Percentiles rank a stretch among this genome's conserved stretches.
Conservation (phyloP, 2,888 invertebrate species). For the Acanthosepion esculentum region DNA sequence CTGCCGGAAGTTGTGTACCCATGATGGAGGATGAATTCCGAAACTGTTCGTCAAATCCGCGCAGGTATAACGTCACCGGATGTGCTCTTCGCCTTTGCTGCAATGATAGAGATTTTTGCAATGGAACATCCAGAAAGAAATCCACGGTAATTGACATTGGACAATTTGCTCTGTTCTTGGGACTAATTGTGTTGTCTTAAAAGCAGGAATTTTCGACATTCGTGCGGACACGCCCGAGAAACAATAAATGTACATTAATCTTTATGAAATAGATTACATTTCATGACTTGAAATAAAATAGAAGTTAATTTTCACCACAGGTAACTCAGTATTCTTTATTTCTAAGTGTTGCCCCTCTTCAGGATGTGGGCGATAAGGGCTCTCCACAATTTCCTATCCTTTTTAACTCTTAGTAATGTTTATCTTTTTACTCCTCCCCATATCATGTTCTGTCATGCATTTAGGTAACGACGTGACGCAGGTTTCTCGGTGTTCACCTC, state of each 20-base stretch:
- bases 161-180: background rate
- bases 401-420: too few species aligned
- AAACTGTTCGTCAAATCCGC: conserved; percentile 54
- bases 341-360: too few species aligned
- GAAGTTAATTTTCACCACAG: too few species aligned
- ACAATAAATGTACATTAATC: background rate
- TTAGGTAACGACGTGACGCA: too few species aligned
- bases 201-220: background rate
- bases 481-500: too few species aligned
- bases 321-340: too few species aligned
- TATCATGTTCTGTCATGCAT: too few species aligned
- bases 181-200: background rate
- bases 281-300: too few species aligned
- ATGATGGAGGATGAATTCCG: conserved; percentile 54
- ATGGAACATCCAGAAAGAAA: conserved; percentile 48
- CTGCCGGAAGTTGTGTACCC: conserved; percentile 54
- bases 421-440: too few species aligned
- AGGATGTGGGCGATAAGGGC: too few species aligned
- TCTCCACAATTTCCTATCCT: too few species aligned
- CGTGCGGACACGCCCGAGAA: fast-evolving
- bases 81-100: conserved; percentile 58
- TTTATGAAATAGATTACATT: too few species aligned
- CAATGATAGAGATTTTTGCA: conserved; percentile 58
- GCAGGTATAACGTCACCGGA: conserved; percentile 59
- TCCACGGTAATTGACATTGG: background rate